phyloP scores from a whole-genome alignment of 2,888 invertebrate genomes.

The Nemapogon koenigi region DNA sequence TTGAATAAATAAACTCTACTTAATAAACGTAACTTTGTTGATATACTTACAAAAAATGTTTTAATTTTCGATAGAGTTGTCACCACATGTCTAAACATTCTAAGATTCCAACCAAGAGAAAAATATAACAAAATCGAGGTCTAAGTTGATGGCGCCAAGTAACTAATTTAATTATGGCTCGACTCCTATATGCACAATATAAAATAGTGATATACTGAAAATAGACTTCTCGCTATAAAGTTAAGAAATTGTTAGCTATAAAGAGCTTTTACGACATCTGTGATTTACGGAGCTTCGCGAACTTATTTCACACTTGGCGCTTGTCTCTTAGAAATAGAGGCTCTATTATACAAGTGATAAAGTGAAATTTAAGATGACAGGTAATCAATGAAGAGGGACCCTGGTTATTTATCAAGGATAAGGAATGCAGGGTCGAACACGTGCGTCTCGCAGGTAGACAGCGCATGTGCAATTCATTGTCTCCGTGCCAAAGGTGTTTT shows the following conservation, averaged over 20 bases:
- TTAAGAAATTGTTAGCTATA: constrained; percentile 34
- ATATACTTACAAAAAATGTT: constrained; percentile 51
- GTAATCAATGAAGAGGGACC: constrained; percentile 1
- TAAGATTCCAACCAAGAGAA: no score
- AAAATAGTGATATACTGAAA: constrained; percentile 28
- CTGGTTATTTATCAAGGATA: constrained; percentile 26
- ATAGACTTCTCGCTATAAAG: constrained; percentile 32
- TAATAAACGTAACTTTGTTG: constrained; percentile 53
- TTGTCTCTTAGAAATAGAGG: constrained; percentile 18
- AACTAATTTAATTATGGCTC: constrained; percentile 12
- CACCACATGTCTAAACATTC: constrained; percentile 48
- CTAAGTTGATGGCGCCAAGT: no score
- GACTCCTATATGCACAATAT: constrained; percentile 22
- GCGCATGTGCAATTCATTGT: constrained; percentile 57
- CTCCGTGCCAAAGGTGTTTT: constrained; percentile 40
- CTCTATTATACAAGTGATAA: constrained; percentile 7
- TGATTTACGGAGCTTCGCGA: constrained; percentile 26
- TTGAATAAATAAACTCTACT: constrained; percentile 56
- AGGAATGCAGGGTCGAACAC: constrained; percentile 42
- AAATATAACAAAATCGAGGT: no score
- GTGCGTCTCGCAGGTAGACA: constrained; percentile 56
- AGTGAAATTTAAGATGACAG: constrained; percentile 23
- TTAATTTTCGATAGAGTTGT: constrained; percentile 42
- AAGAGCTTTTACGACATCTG: constrained; percentile 32
- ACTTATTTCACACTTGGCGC: constrained; percentile 19